Evolutionary conservation across 2,888 invertebrate genomes (phyloP).

Genomic region (Tiphia femorata): DNA sequence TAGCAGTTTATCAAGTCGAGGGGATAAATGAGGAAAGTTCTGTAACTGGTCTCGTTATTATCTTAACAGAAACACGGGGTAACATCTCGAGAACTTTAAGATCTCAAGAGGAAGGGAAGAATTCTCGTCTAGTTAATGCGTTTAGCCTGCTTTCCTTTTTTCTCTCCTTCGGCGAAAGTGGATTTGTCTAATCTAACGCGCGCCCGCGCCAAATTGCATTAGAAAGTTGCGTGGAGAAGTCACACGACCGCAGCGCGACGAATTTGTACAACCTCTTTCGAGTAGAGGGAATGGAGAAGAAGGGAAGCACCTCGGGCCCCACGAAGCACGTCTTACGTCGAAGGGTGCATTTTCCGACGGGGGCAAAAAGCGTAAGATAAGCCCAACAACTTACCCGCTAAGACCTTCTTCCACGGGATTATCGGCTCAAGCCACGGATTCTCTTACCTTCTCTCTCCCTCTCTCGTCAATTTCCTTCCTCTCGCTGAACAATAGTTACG

Average conservation of each 20-base stretch:
- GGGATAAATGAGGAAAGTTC: constrained; percentile 44
- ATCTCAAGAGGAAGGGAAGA: no score
- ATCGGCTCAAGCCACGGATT: constrained; percentile 43
- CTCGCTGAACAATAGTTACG: constrained; percentile 34
- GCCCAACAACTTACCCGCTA: constrained; percentile 47
- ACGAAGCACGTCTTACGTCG: constrained; percentile 15
- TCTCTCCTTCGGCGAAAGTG: no score
- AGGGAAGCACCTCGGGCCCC: background rate
- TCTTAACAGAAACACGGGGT: no score
- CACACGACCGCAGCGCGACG: no score
- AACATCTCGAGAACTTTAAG: no score
- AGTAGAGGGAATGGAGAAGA: background rate
- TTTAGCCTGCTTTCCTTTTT: no score
- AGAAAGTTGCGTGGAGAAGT: no score
- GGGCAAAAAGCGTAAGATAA: constrained; percentile 46
- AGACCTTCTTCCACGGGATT: constrained; percentile 54
- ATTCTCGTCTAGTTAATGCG: no score
- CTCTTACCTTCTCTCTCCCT: constrained; percentile 19
- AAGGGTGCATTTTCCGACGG: constrained; percentile 21
- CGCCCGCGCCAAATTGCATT: no score
- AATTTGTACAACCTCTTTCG: no score
- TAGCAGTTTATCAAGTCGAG: constrained; percentile 43
- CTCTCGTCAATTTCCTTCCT: constrained; percentile 19
- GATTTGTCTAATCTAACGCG: no score
- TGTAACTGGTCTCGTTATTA: no score